Evolutionary conservation across 2,113 vertebrate species (phyloP).

Genomic region (Cavia aperea): DNA sequence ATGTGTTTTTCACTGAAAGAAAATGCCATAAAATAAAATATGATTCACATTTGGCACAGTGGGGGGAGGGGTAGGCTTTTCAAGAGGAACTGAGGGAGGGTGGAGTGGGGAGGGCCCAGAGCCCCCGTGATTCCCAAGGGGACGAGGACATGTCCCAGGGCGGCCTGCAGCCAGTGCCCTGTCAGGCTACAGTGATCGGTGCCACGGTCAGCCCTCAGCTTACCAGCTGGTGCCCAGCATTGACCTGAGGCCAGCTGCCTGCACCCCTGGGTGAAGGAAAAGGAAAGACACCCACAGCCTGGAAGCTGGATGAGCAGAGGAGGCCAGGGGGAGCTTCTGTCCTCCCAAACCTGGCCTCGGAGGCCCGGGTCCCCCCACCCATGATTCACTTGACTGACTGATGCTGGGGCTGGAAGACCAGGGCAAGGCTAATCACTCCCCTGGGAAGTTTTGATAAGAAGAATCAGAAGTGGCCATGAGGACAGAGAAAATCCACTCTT

Average conservation of each 20-base stretch:
- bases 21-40: conserved; percentile 56
- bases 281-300: neutral
- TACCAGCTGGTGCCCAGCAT: neutral
- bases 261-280: neutral
- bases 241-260: neutral
- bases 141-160: neutral
- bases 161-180: neutral
- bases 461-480: neutral
- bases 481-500: neutral
- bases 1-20: conserved; percentile 61
- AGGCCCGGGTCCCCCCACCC: neutral
- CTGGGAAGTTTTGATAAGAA: neutral
- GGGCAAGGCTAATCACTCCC: neutral
- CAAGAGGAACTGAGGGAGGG: neutral
- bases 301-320: neutral
- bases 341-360: neutral
- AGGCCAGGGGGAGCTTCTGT: neutral
- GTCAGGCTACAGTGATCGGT: neutral
- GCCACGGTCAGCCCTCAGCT: neutral
- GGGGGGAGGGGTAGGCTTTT: neutral
- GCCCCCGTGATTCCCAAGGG: neutral
- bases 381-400: too few relatives aligned
- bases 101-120: neutral
- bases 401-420: neutral
- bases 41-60: conserved; percentile 49